phyloP scores from a whole-genome alignment of 2,113 vertebrate species.

The Indicator indicator region DNA sequence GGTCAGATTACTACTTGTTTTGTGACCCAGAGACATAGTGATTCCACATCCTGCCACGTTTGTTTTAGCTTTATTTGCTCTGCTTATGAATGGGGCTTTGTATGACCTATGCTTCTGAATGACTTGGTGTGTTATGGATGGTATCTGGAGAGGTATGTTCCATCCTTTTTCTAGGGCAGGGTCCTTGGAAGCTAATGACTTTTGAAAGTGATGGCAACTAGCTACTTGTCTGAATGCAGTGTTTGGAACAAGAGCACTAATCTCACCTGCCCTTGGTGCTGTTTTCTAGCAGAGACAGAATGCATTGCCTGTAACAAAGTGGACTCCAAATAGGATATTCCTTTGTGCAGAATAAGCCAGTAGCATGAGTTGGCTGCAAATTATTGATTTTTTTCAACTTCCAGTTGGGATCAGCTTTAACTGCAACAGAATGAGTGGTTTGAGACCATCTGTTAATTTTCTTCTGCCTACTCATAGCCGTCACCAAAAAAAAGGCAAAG shows the following conservation, averaged over 20 bases:
- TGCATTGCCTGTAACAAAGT: background rate
- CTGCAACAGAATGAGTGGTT: background rate
- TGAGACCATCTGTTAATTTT: background rate
- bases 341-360: background rate
- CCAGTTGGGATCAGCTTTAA: background rate
- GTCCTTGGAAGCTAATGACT: background rate
- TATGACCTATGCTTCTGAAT: background rate
- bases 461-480: background rate
- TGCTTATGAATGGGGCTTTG: background rate
- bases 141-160: background rate
- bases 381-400: background rate
- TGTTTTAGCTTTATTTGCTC: background rate
- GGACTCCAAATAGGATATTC: background rate
- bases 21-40: background rate
- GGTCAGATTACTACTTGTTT: background rate
- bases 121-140: accelerated
- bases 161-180: background rate
- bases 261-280: background rate
- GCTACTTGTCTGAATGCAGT: background rate
- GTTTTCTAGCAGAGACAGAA: background rate
- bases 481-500: background rate
- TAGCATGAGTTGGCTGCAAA: background rate
- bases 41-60: background rate
- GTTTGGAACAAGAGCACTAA: background rate
- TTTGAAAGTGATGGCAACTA: background rate